phyloP scores from a whole-genome alignment of 2,797 vertebrate genomes.

The Synaphobranchus kaupii region DNA sequence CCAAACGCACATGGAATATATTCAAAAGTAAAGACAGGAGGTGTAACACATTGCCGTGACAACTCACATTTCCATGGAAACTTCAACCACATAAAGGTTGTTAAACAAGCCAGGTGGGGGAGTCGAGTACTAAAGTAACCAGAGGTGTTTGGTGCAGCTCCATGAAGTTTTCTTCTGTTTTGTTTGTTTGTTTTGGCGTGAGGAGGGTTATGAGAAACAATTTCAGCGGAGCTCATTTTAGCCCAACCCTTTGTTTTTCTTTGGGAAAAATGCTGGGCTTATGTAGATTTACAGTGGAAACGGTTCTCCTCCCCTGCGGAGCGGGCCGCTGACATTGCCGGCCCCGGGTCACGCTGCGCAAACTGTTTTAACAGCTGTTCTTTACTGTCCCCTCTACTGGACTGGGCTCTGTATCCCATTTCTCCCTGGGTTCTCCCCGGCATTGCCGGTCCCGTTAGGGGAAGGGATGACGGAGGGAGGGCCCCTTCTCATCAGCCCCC shows the following conservation, averaged over 20 bases:
- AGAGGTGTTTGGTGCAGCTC: background rate
- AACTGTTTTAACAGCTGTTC: conserved; percentile 83
- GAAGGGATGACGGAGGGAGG: conserved; percentile 64
- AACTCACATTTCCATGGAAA: too few species aligned
- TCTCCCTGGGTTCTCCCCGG: conserved; percentile 62
- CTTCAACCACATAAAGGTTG: background rate
- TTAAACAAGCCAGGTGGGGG: background rate
- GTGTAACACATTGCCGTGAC: conserved; percentile 13
- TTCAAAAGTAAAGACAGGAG: conserved; percentile 18
- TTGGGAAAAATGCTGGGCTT: conserved; percentile 12
- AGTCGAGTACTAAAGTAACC: background rate
- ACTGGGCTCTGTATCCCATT: conserved; percentile 71
- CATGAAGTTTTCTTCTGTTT: background rate
- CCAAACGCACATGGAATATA: conserved; percentile 28
- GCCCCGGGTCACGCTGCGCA: conserved; percentile 24
- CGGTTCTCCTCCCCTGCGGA: too few species aligned
- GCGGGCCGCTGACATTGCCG: background rate
- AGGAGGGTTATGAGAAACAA: too few species aligned
- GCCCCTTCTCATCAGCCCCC: background rate
- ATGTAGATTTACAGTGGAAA: background rate
- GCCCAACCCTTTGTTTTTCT: background rate
- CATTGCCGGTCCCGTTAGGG: conserved; percentile 61
- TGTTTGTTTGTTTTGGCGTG: background rate
- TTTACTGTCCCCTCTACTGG: conserved; percentile 65
- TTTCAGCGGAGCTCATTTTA: background rate